Base-by-base conservation (phyloP, 1,140 invertebrate species). In the Scylla paramamosain region DNA sequence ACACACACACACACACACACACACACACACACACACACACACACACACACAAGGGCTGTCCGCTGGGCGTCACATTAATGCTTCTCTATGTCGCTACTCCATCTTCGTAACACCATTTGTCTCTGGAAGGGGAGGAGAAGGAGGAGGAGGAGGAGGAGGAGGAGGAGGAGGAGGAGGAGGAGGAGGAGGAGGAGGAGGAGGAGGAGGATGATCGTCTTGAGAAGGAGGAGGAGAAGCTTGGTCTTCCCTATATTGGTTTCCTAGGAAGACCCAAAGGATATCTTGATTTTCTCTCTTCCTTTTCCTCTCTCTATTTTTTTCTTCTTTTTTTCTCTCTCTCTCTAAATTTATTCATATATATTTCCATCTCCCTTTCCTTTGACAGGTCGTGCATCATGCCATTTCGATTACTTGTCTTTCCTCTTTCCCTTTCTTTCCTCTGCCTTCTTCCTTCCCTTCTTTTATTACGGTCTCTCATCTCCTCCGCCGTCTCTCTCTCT, bases 121-220 rank as follows among this genome's bases (percentile, higher is more conserved):
- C 52, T 59, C 0, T 2, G 20, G 67, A n/a, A 8, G 67, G 8
- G 67, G 67, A 77, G 1, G 67, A 77, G 67, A 8, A 77, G 67
- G n/a, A 77, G 67, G 67, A 77, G n/a, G n/a, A 77, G 67, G 67
- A 77, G 67, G n/a, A 77, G 67, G 67, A 77, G 67, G n/a, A 77
- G 67, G 67, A 77, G 67, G n/a, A 77, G 67, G n/a, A 77, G 67
- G 20, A 77, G 67, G 67, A 77, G 20, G 59, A 67, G 59, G 59
- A 25, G 59, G 59, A 67, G 20, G 59, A 67, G 59, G 59, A 67
- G 59, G 59, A 25, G 4, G 59, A 67, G 20, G 59, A 67, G 20
- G 59, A 67, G 59, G 7, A 67, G 59, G 59, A 67, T 52, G 48
- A 52, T 52, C 6, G n/a, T n/a, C n/a, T n/a, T n/a, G n/a, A n/a